Conservation (phyloP, 2,888 invertebrate genomes). For the Aporophyla nigra region DNA sequence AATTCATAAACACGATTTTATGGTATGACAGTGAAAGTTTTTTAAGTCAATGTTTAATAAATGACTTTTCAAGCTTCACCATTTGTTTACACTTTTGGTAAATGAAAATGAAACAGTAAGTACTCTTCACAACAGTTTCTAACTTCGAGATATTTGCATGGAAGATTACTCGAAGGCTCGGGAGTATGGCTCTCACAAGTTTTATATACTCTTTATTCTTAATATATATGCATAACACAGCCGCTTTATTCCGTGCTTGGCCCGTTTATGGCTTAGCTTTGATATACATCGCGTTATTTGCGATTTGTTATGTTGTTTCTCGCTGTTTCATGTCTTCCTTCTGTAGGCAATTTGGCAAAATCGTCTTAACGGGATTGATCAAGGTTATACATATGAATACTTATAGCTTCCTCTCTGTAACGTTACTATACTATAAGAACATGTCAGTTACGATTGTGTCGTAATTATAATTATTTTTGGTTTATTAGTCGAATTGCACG, state of each 20-base stretch:
- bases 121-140: constrained; percentile 21
- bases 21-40: constrained; percentile 7
- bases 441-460: neutral
- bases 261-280: constrained; percentile 42
- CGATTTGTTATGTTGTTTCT: constrained; percentile 22
- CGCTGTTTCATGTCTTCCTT: constrained; percentile 13
- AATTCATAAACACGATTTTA: constrained; percentile 6
- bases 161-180: constrained; percentile 14
- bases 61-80: constrained; percentile 34
- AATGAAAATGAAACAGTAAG: constrained; percentile 33
- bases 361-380: constrained; percentile 3
- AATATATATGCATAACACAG: constrained; percentile 44
- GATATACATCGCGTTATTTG: constrained; percentile 32
- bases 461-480: neutral
- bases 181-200: constrained; percentile 2
- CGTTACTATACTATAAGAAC: neutral
- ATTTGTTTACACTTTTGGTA: constrained; percentile 35
- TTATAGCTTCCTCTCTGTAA: too few relatives aligned
- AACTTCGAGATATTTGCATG: constrained; percentile 34
- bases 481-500: too few relatives aligned
- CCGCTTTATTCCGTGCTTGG: constrained; percentile 29
- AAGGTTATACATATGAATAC: neutral
- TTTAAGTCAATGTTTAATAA: constrained; percentile 20
- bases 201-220: constrained; percentile 38
- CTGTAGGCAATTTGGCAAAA: constrained; percentile 13